Evolutionary conservation across 2,888 invertebrate species (phyloP).

Genomic region (Caenorhabditis drosophilae): DNA sequence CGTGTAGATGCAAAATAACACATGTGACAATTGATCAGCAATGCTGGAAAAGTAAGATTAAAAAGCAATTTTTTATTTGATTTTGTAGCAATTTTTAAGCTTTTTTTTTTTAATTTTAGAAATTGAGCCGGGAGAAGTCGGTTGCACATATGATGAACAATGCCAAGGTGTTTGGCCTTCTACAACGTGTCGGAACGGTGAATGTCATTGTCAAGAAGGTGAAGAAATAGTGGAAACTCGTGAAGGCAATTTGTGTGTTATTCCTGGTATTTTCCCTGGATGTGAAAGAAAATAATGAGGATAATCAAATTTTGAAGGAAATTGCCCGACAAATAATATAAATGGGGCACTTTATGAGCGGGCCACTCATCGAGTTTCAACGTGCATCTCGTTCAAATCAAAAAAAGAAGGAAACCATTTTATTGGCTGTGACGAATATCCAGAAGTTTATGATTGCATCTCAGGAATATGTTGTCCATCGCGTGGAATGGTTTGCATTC

Average conservation of each 20-base stretch:
- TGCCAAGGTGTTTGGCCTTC: constrained; percentile 63
- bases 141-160: constrained; percentile 61
- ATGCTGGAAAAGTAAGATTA: constrained; percentile 58
- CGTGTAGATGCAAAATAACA: constrained; percentile 49
- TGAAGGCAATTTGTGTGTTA: constrained; percentile 63
- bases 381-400: constrained; percentile 54
- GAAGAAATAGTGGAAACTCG: constrained; percentile 47
- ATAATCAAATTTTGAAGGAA: constrained; percentile 31
- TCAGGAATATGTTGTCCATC: constrained; percentile 62
- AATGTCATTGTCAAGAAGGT: constrained; percentile 50
- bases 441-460: constrained; percentile 63
- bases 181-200: constrained; percentile 35
- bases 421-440: constrained; percentile 63
- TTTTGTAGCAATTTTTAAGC: not conserved
- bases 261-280: constrained; percentile 33
- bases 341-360: constrained; percentile 56
- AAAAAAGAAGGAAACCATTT: constrained; percentile 22
- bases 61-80: too few species aligned
- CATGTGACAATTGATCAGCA: constrained; percentile 50
- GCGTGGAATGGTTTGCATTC: constrained; percentile 57
- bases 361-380: constrained; percentile 51
- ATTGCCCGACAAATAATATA: constrained; percentile 60
- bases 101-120: constrained; percentile 33
- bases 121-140: constrained; percentile 57
- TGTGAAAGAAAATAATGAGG: too few species aligned